Percentiles rank a stretch among this genome's conserved stretches.
These are phyloP conservation scores for Corythoichthys haematopterus DNA, from an alignment of 2,113 vertebrate genomes.

Conservation along the genomic window DNA sequence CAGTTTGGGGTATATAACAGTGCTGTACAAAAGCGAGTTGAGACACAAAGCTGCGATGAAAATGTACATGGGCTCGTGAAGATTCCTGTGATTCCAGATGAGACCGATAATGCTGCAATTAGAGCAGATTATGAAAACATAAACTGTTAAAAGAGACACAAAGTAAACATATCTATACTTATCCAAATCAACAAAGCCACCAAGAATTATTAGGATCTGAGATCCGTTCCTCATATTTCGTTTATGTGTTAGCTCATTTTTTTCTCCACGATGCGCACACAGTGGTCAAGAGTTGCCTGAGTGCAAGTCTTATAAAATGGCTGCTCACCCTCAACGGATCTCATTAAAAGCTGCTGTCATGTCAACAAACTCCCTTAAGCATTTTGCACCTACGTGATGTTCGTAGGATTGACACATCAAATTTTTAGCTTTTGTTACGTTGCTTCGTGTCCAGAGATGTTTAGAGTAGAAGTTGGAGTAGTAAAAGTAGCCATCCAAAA, in stretches of 20 bases:
- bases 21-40: background rate
- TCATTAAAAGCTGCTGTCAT: background rate
- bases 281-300: background rate
- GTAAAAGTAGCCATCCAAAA: too few relatives aligned
- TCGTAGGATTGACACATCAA: background rate
- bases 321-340: background rate
- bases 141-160: background rate
- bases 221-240: background rate
- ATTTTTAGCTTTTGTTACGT: too few relatives aligned
- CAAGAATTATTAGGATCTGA: background rate
- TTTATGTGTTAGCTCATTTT: background rate
- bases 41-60: background rate
- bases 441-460: too few relatives aligned
- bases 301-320: background rate
- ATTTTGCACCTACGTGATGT: background rate
- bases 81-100: constrained; percentile 1
- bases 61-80: background rate
- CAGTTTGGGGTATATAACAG: background rate
- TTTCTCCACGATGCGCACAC: background rate
- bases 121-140: background rate
- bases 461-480: too few relatives aligned
- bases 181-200: background rate
- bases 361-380: background rate
- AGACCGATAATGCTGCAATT: background rate
- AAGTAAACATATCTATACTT: background rate